Base-by-base conservation (phyloP, 2,797 vertebrate genomes). In the Pseudocheirus occidentalis region DNA sequence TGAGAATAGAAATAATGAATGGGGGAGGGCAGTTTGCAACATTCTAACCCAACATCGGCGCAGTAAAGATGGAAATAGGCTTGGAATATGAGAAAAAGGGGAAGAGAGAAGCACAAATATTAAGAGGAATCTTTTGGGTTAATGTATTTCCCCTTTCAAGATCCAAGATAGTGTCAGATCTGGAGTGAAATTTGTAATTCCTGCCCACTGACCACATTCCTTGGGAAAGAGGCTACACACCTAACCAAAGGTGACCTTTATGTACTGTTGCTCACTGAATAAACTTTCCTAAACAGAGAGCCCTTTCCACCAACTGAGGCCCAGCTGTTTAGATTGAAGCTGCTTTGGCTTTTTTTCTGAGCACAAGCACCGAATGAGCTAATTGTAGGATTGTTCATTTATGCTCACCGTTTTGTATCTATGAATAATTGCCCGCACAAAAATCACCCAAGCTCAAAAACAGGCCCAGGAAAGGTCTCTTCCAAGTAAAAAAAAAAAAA, bases 281-380 rank as follows among this genome's bases (percentile, higher is more conserved):
- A 31, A 52, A 27, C 73, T 87, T 46, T 87, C 21, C 73, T n/a
- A 73, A 94, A 94, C 73, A 53, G 52, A 92, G 1, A 91, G 90
- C 90, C 93, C 91, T 90, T 46, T 94, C 92, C 59, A 92, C 89
- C 55, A 94, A 66, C 95, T 95, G 93, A 91, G 92, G 40, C 95
- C 92, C 96, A 96, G 95, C 94, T 97, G 92, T 94, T 95, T 55
- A 66, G 24, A 54, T 81, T 93, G 90, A 90, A 91, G 29, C 4
- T 5, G 92, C 54, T 91, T 95, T 57, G 90, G 81, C 95, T 92
- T 58, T 96, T 93, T 59, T 73, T 73, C 66, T 66, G 93, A 93
- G 95, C 90, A 94, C 91, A 94, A 73, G 90, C 62, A 73, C 93
- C 96, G 95, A 97, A 95, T 46, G 95, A 98, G 96, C 93, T 97